Conservation (phyloP, 2,888 invertebrate genomes). For the Caenorhabditis angaria region DNA sequence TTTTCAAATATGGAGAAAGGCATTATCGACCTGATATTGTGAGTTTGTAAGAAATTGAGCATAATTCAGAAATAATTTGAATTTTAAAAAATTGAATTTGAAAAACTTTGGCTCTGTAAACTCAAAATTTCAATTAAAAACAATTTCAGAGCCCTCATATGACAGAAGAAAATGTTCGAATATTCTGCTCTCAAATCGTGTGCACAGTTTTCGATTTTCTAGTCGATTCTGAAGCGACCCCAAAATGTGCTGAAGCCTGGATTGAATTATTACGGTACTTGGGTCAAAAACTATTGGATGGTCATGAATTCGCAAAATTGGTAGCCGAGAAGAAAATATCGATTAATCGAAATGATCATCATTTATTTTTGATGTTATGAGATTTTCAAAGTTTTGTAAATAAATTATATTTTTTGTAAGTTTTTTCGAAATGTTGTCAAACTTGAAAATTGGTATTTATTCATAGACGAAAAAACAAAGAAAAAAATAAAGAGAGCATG, state of each 20-base stretch:
- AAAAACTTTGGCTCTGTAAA: neutral
- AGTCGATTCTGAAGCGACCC: slow-evolving; percentile 47
- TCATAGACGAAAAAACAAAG: neutral
- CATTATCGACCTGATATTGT: slow-evolving; percentile 51
- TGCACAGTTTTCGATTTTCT: slow-evolving; percentile 61
- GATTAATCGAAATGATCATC: slow-evolving; percentile 58
- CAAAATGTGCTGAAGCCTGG: slow-evolving; percentile 58
- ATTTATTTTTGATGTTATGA: slow-evolving; percentile 47
- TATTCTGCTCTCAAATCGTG: slow-evolving; percentile 63
- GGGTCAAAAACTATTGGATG: slow-evolving; percentile 58
- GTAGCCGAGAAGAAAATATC: slow-evolving; percentile 52
- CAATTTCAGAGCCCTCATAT: slow-evolving; percentile 50
- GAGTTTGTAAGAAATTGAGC: slow-evolving; percentile 5
- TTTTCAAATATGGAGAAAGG: slow-evolving; percentile 65
- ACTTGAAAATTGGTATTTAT: neutral
- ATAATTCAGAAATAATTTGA: neutral
- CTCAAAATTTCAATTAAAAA: neutral
- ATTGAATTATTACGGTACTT: slow-evolving; percentile 58
- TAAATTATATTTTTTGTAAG: neutral
- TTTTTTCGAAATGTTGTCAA: neutral
- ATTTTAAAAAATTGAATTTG: neutral
- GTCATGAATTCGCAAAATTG: slow-evolving; percentile 55
- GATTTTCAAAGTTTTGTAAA: neutral
- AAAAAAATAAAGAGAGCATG: neutral
- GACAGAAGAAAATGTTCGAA: slow-evolving; percentile 60